Conservation (phyloP, 2,888 invertebrate genomes). For the Barypeithes pellucidus region DNA sequence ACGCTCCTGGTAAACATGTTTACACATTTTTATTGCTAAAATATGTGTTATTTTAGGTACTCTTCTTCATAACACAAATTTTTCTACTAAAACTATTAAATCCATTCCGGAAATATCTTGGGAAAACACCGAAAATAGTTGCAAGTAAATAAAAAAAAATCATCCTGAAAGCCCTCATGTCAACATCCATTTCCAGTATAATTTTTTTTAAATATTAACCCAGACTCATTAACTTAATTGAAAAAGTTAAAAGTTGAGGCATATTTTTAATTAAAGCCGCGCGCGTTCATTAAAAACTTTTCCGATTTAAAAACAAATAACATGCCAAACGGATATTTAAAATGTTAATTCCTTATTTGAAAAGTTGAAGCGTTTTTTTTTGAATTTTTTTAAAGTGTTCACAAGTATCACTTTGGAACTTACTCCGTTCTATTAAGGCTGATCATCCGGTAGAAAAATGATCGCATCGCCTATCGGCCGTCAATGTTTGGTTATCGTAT, state of each 20-base stretch:
- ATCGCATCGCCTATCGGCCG: too few relatives aligned
- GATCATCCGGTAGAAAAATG: too few relatives aligned
- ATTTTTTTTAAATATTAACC: constrained; percentile 19
- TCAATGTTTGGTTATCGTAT: too few relatives aligned
- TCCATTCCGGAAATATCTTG: too few relatives aligned
- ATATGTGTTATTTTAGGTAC: too few relatives aligned
- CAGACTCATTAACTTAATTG: constrained; percentile 28
- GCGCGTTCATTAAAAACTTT: constrained; percentile 39
- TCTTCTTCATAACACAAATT: too few relatives aligned
- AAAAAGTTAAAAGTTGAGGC: constrained; percentile 34
- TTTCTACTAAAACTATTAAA: too few relatives aligned
- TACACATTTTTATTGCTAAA: too few relatives aligned
- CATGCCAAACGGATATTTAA: constrained; percentile 29
- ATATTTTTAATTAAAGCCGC: constrained; percentile 30
- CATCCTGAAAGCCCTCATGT: not conserved
- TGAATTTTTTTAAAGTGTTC: not conserved
- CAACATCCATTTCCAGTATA: not conserved
- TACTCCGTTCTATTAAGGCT: too few relatives aligned
- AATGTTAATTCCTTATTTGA: constrained; percentile 26
- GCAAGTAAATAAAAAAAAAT: too few relatives aligned
- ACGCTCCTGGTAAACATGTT: too few relatives aligned
- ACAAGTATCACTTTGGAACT: not conserved
- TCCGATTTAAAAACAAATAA: constrained; percentile 27
- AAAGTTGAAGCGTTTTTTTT: constrained; percentile 1
- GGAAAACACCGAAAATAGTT: too few relatives aligned